Base-by-base conservation (phyloP, 2,113 vertebrate species). In the Fregata magnificens region DNA sequence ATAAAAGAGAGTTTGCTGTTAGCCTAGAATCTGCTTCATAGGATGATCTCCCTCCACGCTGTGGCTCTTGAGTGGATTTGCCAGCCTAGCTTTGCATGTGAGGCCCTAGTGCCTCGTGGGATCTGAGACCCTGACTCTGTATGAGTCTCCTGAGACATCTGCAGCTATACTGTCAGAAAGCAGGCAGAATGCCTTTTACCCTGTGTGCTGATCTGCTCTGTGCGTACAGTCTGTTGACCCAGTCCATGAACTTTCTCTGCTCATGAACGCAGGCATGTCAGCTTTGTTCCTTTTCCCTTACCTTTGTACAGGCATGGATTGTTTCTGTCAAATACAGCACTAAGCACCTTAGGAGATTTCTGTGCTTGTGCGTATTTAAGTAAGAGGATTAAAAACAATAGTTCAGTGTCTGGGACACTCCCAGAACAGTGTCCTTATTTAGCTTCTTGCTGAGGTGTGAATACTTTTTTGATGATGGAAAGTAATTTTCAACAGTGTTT, bases 311-410 rank as follows among this genome's bases (percentile, higher is more conserved):
- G 78, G n/a, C 89, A 55, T 4, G 78, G 89, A 58, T 80, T 95
- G 84, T 83, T 93, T 65, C 93, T 93, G 89, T 86, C 78, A 82
- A 82, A 77, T 58, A 16, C 65, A 26, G 17, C 0, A 3, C 85
- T 97, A 95, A 97, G 96, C 85, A 94, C 93, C 93, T 95, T 96
- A 96, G 90, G 94, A 97, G 91, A 85, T 97, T 95, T 93, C 84
- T 90, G 93, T 77, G 71, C 84, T 90, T 88, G 63, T 86, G 74
- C 29, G 4, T 77, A 79, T 95, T 95, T 94, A 77, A 87, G 81
- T 84, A 96, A 97, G 94, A 95, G 84, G 94, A 95, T 95, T 97
- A 94, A 95, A 96, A 87, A 79, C 89, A 91, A 90, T 91, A 94
- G 42, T 67, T 93, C 74, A 56, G 32, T 96, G 94, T 96, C 86